Evolutionary conservation across 2,113 vertebrate genomes (phyloP).

Genomic region (Stigmatopora argus): DNA sequence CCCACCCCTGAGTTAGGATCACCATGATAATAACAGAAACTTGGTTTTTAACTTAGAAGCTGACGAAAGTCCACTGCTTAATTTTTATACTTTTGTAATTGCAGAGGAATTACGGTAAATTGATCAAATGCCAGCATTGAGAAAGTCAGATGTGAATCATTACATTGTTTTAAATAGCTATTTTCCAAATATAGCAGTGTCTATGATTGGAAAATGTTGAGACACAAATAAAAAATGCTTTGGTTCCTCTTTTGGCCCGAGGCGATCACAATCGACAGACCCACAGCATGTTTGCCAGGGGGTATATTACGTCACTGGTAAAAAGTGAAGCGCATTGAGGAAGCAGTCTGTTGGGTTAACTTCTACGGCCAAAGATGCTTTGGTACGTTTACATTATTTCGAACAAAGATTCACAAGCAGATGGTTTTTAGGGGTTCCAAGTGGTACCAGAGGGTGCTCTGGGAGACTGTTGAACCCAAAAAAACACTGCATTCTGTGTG

Average conservation of each 20-base stretch:
- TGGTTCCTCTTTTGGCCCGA: slow-evolving; percentile 27
- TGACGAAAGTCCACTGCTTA: background rate
- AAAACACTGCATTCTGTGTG: slow-evolving; percentile 40
- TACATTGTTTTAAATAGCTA: background rate
- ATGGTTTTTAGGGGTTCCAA: slow-evolving; percentile 37
- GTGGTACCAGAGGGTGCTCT: slow-evolving; percentile 43
- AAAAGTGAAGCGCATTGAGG: slow-evolving; percentile 16
- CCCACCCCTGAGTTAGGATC: background rate
- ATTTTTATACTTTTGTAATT: background rate
- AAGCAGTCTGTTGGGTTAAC: slow-evolving; percentile 16
- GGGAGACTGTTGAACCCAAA: slow-evolving; percentile 53
- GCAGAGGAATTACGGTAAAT: background rate
- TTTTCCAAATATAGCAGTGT: background rate
- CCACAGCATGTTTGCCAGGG: slow-evolving; percentile 34
- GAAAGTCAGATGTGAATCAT: background rate
- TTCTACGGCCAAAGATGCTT: background rate
- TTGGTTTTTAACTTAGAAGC: background rate
- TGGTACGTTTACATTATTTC: slow-evolving; percentile 21
- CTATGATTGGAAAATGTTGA: slow-evolving; percentile 21
- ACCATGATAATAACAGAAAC: background rate
- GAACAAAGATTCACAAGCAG: slow-evolving; percentile 34
- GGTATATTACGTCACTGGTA: slow-evolving; percentile 40
- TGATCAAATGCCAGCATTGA: background rate
- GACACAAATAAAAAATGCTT: slow-evolving; percentile 29
- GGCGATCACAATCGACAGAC: slow-evolving; percentile 31